Conservation (phyloP, 2,797 vertebrate species). For the Sciurus vulgaris region DNA sequence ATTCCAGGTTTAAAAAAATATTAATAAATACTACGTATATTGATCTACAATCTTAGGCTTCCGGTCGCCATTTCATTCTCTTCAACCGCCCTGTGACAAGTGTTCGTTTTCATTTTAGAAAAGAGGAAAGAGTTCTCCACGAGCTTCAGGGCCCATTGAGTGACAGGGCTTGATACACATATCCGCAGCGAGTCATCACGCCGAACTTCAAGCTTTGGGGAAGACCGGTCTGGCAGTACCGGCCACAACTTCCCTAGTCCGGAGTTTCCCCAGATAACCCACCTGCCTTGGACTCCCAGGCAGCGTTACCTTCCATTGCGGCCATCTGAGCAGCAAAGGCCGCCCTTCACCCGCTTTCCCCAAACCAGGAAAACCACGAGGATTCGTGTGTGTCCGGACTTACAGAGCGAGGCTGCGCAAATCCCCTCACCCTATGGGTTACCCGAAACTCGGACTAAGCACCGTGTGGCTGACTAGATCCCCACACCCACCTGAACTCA, state of each 20-base stretch:
- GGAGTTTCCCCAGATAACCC: neutral
- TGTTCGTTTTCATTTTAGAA: neutral
- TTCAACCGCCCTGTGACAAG: neutral
- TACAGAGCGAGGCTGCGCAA: neutral
- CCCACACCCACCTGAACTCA: rapidly evolving
- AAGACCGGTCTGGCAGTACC: neutral
- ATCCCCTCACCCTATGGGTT: neutral
- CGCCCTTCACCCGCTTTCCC: neutral
- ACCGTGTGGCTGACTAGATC: rapidly evolving
- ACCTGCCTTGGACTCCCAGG: neutral
- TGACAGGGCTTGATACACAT: neutral
- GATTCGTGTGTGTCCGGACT: too few species aligned
- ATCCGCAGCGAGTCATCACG: neutral
- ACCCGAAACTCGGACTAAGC: neutral
- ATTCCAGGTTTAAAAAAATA: neutral
- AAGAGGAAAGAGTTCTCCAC: neutral
- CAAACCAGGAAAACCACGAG: neutral
- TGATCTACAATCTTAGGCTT: neutral
- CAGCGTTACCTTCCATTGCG: neutral
- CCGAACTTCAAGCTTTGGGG: neutral
- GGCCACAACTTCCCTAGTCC: neutral
- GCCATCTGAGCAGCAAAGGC: neutral
- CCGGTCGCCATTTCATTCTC: neutral
- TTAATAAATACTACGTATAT: neutral
- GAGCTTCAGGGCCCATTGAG: neutral